Conservation (phyloP, 2,888 invertebrate genomes). For the Cremastinae sp. region DNA sequence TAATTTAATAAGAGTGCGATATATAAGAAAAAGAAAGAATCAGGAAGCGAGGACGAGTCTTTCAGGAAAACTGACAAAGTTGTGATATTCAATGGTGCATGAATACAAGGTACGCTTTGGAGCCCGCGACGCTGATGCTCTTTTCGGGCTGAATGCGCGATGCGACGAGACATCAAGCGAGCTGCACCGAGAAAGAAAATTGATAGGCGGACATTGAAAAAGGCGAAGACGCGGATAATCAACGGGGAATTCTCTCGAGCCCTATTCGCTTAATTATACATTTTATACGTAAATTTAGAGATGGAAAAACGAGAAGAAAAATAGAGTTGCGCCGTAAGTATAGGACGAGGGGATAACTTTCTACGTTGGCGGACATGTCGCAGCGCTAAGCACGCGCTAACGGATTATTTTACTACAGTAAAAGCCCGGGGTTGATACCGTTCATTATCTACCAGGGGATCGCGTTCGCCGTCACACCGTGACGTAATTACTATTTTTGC, state of each 20-base stretch:
- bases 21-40: too few species aligned
- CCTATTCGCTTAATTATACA: constrained; percentile 24
- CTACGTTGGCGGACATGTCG: constrained; percentile 27
- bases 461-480: constrained; percentile 31
- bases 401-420: constrained; percentile 36
- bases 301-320: background rate
- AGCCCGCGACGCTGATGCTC: background rate
- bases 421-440: constrained; percentile 21
- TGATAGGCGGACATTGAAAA: constrained; percentile 17
- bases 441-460: constrained; percentile 34
- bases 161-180: background rate
- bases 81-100: too few species aligned
- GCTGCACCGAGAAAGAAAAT: background rate
- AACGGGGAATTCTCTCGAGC: constrained; percentile 1
- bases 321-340: background rate
- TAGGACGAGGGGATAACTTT: constrained; percentile 6
- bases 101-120: too few species aligned
- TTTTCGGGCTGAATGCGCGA: constrained; percentile 3
- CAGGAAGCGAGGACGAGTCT: too few species aligned
- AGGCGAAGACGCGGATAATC: constrained; percentile 19
- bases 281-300: constrained; percentile 3
- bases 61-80: too few species aligned
- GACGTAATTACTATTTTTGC: constrained; percentile 22
- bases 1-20: too few species aligned
- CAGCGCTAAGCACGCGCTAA: constrained; percentile 46